Conservation (phyloP, 1,140 invertebrate species). For the Sipha flava region DNA sequence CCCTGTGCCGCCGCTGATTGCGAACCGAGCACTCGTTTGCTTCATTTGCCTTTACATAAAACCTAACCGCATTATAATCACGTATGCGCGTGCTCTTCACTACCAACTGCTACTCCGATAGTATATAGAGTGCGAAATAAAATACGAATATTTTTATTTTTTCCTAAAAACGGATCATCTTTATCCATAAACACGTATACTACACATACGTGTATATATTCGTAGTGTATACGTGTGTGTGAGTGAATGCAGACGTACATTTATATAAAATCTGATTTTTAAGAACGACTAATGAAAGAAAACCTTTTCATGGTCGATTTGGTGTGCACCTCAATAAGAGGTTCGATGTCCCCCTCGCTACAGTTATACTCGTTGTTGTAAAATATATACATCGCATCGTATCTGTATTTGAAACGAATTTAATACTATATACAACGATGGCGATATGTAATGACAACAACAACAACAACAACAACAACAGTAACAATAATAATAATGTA, state of each 20-base stretch:
- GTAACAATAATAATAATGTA: not conserved
- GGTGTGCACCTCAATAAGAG: not conserved
- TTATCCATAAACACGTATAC: not conserved
- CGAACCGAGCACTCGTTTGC: conserved; percentile 31
- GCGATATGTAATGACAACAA: not conserved
- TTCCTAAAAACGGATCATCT: not conserved
- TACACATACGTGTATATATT: not conserved
- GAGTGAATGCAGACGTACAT: not conserved
- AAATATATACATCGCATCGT: not conserved
- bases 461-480: not conserved
- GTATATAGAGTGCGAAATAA: not conserved
- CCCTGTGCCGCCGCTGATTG: conserved; percentile 8
- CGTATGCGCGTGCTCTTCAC: conserved; percentile 27
- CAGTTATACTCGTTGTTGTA: too few relatives aligned
- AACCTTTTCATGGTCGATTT: not conserved
- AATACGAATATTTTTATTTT: not conserved
- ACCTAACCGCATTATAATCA: conserved; percentile 30
- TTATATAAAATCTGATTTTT: not conserved
- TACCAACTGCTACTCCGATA: not conserved
- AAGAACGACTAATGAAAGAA: not conserved
- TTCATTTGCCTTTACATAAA: conserved; percentile 30
- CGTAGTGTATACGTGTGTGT: too few relatives aligned
- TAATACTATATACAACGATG: not conserved
- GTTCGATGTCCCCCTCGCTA: not conserved
- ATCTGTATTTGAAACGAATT: not conserved